phyloP scores from a whole-genome alignment of 2,113 vertebrate genomes.

The Cnemophilus loriae region DNA sequence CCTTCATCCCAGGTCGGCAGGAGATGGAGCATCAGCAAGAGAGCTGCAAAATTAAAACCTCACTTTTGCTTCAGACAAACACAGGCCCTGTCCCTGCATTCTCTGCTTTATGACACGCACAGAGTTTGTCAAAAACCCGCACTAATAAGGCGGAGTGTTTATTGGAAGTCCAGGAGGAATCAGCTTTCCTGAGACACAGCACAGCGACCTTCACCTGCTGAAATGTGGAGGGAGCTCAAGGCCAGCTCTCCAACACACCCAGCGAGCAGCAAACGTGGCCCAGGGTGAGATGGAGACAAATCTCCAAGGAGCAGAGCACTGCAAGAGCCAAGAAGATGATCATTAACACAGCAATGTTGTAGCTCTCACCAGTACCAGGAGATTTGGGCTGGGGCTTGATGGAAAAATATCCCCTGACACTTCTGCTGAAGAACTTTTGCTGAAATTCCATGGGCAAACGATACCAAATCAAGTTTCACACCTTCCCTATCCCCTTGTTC shows the following conservation, averaged over 20 bases:
- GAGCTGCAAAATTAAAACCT: neutral
- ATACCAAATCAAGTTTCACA: slow-evolving; percentile 7
- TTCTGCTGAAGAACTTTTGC: neutral
- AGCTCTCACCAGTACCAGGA: neutral
- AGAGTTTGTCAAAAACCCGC: neutral
- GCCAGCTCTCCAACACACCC: neutral
- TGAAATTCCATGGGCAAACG: neutral
- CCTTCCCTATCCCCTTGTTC: slow-evolving; percentile 40
- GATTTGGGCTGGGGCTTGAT: neutral
- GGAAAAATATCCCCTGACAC: neutral
- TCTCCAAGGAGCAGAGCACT: neutral
- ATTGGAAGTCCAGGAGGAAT: neutral
- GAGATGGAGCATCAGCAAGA: neutral
- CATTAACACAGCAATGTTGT: neutral
- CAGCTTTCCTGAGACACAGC: neutral
- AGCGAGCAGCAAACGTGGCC: neutral
- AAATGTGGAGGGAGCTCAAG: neutral
- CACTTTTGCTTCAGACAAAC: neutral
- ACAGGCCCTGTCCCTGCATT: accelerated
- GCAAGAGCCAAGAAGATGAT: neutral
- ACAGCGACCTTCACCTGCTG: neutral
- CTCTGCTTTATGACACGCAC: neutral
- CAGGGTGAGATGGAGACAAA: neutral
- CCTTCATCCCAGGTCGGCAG: neutral
- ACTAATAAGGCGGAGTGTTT: neutral